Percentiles rank a stretch among this genome's conserved stretches.
phyloP scores from a whole-genome alignment of 2,888 invertebrate species.

The Agrochola lota region DNA sequence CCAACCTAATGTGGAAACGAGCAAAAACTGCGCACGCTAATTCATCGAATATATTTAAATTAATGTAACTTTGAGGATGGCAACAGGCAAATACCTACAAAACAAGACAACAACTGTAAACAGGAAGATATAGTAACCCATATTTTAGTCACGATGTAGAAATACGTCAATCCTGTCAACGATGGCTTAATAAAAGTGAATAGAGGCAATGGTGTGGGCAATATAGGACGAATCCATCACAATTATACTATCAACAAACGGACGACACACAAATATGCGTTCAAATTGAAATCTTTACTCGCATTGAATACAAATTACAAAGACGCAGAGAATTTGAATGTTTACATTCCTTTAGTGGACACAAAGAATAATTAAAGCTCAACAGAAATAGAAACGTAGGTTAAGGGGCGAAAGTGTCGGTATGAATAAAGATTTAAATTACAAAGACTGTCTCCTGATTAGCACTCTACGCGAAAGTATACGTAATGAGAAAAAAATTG shows the following conservation, averaged over 20 bases:
- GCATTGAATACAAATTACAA: conserved; percentile 78
- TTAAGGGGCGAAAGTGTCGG: conserved; percentile 73
- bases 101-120: no score
- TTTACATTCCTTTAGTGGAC: conserved; percentile 68
- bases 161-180: conserved; percentile 45
- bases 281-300: conserved; percentile 68
- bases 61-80: conserved; percentile 38
- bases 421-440: conserved; percentile 51
- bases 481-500: conserved; percentile 47
- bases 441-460: conserved; percentile 45
- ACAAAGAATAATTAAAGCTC: conserved; percentile 70
- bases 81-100: conserved; percentile 34
- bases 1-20: conserved; percentile 73
- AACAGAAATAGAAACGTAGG: conserved; percentile 69
- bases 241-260: conserved; percentile 75
- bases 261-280: conserved; percentile 74
- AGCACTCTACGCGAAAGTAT: conserved; percentile 46
- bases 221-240: conserved; percentile 78
- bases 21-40: conserved; percentile 74
- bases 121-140: conserved; percentile 47
- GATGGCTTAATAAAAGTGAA: conserved; percentile 74
- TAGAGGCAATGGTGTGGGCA: conserved; percentile 70
- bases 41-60: conserved; percentile 57
- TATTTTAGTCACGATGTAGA: conserved; percentile 23
- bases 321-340: conserved; percentile 73